Evolutionary conservation across 2,113 vertebrate species (phyloP), one percentile per base, ranked within the genome.

Genomic region (Oriolus oriolus): DNA sequence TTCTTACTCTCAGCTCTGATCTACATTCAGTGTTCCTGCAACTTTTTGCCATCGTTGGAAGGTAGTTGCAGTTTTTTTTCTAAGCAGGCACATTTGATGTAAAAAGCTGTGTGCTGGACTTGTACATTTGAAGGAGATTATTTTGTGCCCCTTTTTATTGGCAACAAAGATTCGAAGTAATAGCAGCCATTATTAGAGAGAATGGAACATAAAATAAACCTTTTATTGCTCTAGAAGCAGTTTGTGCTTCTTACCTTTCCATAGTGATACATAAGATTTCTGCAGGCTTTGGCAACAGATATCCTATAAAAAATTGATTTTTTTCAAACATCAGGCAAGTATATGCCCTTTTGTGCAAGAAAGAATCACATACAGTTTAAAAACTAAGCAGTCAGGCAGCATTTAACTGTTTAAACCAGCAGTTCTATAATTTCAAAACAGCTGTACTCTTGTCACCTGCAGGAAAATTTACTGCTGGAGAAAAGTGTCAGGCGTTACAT

Each of bases 191-290:
- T 93, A 78, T 86, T 93, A 86, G 47, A 83, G 33, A 86, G 59
- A 95, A 86, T 60, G 63, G 75, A 80, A 94, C 33, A 91, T 95
- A 91, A 92, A 95, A 87, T 89, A 90, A 88, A 86, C 39, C 30
- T 93, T 95, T 96, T 94, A 92, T 90, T 86, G 75, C 56, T 88
- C 35, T 83, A 54, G 84, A 91, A 91, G 83, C 26, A 59, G 11
- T 53, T 61, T 74, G 37, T 65, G 44, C 75, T 94, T 94, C 33
- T 85, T 95, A 95, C 66, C 80, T 69, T 68, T 82, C 41, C 50
- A 11, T 9, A 53, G 33, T 65, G 53, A 66, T 56, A 84, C 26
- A 26, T 50, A 70, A 95, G 49, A 73, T 73, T 90, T 92, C 54
- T 65, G 65, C 10, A 14, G 3, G 8, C 57, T 95, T 92, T 92